phyloP scores from a whole-genome alignment of 2,797 vertebrate species.

The Rhynchonycteris naso region DNA sequence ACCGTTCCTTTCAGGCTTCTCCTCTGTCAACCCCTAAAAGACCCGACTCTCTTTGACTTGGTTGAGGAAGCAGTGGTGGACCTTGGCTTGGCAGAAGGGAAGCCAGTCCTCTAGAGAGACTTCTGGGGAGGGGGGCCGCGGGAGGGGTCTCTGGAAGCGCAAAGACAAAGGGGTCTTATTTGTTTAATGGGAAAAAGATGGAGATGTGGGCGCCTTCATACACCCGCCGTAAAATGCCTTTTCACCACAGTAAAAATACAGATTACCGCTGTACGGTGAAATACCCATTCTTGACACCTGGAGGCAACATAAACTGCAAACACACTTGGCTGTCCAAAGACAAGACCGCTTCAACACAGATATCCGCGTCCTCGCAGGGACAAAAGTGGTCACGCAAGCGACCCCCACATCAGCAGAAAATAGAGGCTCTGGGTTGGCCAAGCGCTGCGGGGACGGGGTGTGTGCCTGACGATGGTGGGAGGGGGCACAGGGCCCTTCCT shows the following conservation, averaged over 20 bases:
- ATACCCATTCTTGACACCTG: background rate
- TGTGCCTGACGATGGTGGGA: too few relatives aligned
- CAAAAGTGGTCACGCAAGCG: fast-evolving
- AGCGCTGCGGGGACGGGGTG: background rate
- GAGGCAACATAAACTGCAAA: background rate
- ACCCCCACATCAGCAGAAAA: background rate
- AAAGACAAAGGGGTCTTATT: background rate
- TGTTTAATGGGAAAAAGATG: background rate
- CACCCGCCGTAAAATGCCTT: background rate
- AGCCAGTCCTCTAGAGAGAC: background rate
- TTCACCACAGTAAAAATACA: background rate
- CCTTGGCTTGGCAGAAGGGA: fast-evolving
- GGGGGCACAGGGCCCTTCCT: background rate
- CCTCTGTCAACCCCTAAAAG: too few relatives aligned
- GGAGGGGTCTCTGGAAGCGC: background rate
- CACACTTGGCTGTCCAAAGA: background rate
- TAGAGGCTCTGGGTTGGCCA: background rate
- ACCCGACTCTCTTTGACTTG: background rate
- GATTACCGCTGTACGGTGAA: background rate
- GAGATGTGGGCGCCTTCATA: background rate
- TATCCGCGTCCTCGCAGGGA: background rate
- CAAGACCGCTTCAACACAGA: background rate
- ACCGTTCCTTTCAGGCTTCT: background rate
- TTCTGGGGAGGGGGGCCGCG: too few relatives aligned
- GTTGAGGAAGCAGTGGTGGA: background rate